Base-by-base conservation (phyloP, 1,140 invertebrate species). In the Aphelenchoides fujianensis region DNA sequence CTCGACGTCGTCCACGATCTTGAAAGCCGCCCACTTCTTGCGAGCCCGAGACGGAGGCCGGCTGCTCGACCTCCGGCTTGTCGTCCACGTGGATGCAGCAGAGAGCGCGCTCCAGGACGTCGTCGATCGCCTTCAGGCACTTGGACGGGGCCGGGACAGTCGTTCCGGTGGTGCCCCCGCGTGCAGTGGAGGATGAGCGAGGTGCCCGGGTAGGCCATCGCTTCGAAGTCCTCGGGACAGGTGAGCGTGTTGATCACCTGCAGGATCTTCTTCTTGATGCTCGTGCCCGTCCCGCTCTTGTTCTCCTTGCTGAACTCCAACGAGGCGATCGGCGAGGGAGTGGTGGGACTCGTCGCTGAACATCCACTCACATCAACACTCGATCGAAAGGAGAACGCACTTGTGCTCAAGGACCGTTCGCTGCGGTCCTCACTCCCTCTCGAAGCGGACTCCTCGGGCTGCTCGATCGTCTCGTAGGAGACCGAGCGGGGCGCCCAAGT, bases 201-300 rank as follows among this genome's bases (percentile, higher is more conserved):
- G 19, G 72, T 74, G 28, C 74, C 37, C 3, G 72, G 72, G 34
- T 74, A 74, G 34, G n/a, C 32, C 75, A 74, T 75, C 27, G 72
- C 73, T 36, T 71, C 35, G 2, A 77, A 77, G 23, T 71, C 63
- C 31, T 55, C 28, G 9, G 72, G 72, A 72, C 72, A 74, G 57
- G 16, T 68, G 12, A 69, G 61, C 16, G 61, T 69, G 30, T 74
- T 74, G 69, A 74, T 67, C 0, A 23, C 16, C 37, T 73, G 32
- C 31, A n/a, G 3, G 23, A 27, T 73, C 23, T 72, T 55, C 28
- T 7, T 55, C 5, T 52, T 35, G 27, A 27, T 16, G n/a, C 35
- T 74, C 71, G 30, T 59, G 9, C 19, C 2, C 28, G n/a, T 66
- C 27, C 71, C 12, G 70, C 67, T 70, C 69, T 70, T 70, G 16